These are phyloP conservation scores for Schizaphis graminum DNA, from an alignment of 2,888 invertebrate genomes.

Conservation along the genomic window DNA sequence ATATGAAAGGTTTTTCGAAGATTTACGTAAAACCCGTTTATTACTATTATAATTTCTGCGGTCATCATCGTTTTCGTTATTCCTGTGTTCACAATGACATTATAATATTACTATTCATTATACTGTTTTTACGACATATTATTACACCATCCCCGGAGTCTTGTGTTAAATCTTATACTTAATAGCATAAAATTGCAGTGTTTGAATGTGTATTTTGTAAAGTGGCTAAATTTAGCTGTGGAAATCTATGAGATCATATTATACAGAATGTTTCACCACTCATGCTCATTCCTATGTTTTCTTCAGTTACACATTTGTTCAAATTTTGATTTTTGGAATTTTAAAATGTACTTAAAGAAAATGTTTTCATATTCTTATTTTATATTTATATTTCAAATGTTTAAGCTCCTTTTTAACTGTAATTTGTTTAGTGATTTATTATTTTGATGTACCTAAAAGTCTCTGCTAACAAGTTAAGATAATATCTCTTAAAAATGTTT, in stretches of 20 bases:
- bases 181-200: background rate
- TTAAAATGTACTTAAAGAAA: background rate
- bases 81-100: background rate
- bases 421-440: background rate
- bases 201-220: background rate
- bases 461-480: background rate
- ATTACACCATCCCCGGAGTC: background rate
- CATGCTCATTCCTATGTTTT: background rate
- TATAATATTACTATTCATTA: background rate
- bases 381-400: background rate
- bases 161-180: background rate
- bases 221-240: background rate
- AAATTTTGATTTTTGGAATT: background rate
- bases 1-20: background rate
- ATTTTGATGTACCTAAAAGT: background rate
- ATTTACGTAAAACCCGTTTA: background rate
- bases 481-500: background rate
- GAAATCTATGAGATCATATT: background rate
- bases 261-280: background rate
- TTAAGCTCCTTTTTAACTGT: background rate
- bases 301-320: background rate
- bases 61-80: slow-evolving; percentile 3
- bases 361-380: background rate
- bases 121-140: background rate
- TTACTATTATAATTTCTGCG: background rate